Evolutionary conservation across 2,797 vertebrate genomes (phyloP), one percentile per base, ranked within the genome.

Genomic region (Aselliscus stoliczkanus): DNA sequence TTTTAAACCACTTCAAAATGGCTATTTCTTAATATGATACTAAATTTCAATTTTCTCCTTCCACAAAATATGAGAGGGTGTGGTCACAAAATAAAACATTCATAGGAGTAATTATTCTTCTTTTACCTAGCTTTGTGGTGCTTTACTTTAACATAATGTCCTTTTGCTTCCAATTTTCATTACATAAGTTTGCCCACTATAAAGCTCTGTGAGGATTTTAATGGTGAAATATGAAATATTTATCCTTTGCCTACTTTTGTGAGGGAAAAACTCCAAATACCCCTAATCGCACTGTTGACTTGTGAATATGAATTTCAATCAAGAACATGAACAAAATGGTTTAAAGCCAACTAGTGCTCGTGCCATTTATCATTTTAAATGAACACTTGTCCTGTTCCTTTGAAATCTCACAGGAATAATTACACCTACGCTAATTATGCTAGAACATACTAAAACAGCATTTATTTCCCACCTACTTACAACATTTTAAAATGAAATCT

Each of bases 71-170:
- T 25, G 39, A 98, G 80, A 93, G 86, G 93, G 96, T 95, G 70
- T 97, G 96, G 64, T 93, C 89, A 94, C 58, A 91, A 97, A 95
- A 97, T 69, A 94, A 88, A 96, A 94, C 67, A 64, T 84, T 94
- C 67, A 90, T 4, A 88, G 50, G 2, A 92, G 50, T 75, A 58
- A 93, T 62, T 95, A 97, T 67, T 86, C 54, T 4, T 97, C 52
- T 84, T 77, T 90, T 93, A 97, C 42, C 54, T 69, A 98, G 87
- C 50, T 70, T 93, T 75, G 50, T 50, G 89, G 75, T 18, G 80
- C 93, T 96, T 34, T 62, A 69, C 29, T 92, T 84, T 80, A 72
- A 80, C 29, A 85, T 42, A 72, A 50, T 73, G 29, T 86, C 37
- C 37, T 34, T 92, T 92, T 65, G 77, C 64, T 42, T 73, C n/a